phyloP scores from a whole-genome alignment of 2,888 invertebrate genomes.

The Mythimna loreyi region DNA sequence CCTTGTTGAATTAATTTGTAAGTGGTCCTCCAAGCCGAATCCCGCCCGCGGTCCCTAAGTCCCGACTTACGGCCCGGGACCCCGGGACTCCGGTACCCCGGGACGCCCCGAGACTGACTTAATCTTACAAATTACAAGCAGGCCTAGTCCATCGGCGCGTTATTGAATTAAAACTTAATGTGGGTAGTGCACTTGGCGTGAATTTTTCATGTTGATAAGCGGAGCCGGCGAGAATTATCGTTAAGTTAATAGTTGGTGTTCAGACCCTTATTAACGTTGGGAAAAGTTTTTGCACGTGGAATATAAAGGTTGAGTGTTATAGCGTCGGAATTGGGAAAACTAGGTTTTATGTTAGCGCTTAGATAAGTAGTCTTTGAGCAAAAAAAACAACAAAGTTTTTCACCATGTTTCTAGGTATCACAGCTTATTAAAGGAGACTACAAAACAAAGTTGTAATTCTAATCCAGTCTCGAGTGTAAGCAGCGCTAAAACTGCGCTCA shows the following conservation, averaged over 20 bases:
- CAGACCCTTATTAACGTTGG: constrained; percentile 29
- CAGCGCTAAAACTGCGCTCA: constrained; percentile 29
- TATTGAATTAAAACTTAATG: constrained; percentile 72
- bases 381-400: background rate
- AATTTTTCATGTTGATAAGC: constrained; percentile 60
- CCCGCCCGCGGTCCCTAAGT: constrained; percentile 55
- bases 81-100: constrained; percentile 3
- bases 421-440: background rate
- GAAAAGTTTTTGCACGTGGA: background rate
- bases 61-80: constrained; percentile 62
- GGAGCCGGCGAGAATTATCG: constrained; percentile 31
- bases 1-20: constrained; percentile 72
- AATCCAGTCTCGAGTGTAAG: background rate
- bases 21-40: constrained; percentile 61
- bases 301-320: background rate
- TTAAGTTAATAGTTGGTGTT: constrained; percentile 51
- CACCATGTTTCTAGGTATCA: background rate
- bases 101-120: constrained; percentile 52
- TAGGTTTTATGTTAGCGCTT: background rate
- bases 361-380: background rate
- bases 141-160: constrained; percentile 67
- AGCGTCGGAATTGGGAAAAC: background rate
- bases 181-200: constrained; percentile 42
- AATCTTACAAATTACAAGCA: constrained; percentile 72
- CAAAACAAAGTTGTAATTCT: constrained; percentile 9